phyloP scores from a whole-genome alignment of 92 coral and sea anemone genomes.

The Heliopora coerulea region DNA sequence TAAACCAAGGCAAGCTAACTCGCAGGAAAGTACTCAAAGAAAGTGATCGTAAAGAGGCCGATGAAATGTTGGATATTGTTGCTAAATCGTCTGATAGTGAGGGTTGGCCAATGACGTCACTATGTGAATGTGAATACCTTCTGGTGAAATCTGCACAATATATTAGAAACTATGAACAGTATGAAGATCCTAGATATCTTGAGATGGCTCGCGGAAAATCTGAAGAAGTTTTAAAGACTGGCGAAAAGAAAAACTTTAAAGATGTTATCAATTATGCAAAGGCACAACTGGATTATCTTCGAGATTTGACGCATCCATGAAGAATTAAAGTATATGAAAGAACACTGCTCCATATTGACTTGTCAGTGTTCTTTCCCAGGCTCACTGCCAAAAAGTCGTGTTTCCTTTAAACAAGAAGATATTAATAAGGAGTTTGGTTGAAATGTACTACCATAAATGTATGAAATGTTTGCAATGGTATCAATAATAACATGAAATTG shows the following conservation, averaged over 20 bases:
- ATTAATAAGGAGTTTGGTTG: no score
- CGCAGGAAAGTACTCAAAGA: background rate
- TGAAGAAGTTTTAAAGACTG: background rate
- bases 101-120: constrained; percentile 4
- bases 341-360: no score
- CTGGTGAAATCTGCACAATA: constrained; percentile 3
- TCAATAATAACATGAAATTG: no score
- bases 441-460: no score
- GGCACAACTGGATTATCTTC: background rate
- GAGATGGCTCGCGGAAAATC: background rate
- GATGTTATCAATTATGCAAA: background rate
- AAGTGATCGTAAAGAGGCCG: background rate
- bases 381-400: no score
- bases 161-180: background rate
- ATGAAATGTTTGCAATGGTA: no score
- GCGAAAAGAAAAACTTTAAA: background rate
- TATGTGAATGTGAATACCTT: constrained; percentile 9
- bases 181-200: background rate
- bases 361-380: no score
- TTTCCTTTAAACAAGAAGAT: no score
- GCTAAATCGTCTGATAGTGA: background rate
- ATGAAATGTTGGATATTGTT: background rate
- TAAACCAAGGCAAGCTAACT: background rate
- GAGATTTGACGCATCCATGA: no score
- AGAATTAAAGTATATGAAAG: no score